These are phyloP conservation scores for Lasioglossum baleicum DNA, from an alignment of 1,140 invertebrate genomes.

Conservation along the genomic window DNA sequence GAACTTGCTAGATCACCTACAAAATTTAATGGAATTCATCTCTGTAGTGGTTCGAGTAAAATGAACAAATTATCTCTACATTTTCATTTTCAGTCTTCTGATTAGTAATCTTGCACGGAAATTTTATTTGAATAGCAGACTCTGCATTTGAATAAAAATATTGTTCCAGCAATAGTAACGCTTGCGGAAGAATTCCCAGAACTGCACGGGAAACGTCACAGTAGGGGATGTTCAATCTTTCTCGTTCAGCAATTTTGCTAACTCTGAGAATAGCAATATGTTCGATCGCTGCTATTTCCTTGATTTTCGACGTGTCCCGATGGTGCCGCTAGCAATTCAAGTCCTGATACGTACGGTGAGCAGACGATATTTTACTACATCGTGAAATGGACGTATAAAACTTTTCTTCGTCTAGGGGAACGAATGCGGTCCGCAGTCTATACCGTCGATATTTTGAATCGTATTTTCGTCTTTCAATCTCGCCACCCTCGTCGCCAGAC, in stretches of 20 bases:
- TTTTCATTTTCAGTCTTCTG: too few relatives aligned
- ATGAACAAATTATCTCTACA: too few relatives aligned
- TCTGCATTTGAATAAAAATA: too few relatives aligned
- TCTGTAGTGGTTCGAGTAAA: too few relatives aligned
- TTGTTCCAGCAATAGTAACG: neutral
- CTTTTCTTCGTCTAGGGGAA: neutral
- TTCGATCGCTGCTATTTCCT: neutral
- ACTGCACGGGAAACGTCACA: neutral
- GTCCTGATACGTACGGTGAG: neutral
- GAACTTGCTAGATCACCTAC: too few relatives aligned
- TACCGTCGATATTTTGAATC: slow-evolving; percentile 27
- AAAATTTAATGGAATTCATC: too few relatives aligned
- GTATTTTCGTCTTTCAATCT: slow-evolving; percentile 46
- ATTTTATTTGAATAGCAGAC: too few relatives aligned
- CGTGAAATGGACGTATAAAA: slow-evolving; percentile 1
- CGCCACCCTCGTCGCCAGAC: neutral
- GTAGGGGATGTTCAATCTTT: neutral
- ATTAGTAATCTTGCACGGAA: too few relatives aligned
- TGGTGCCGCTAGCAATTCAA: neutral
- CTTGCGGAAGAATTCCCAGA: neutral
- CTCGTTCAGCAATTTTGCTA: neutral
- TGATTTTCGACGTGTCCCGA: neutral
- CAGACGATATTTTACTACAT: neutral
- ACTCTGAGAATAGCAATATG: neutral
- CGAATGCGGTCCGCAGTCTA: slow-evolving; percentile 7